phyloP scores from a whole-genome alignment of 23 tunicate species.

The Clavelina lepadiformis region DNA sequence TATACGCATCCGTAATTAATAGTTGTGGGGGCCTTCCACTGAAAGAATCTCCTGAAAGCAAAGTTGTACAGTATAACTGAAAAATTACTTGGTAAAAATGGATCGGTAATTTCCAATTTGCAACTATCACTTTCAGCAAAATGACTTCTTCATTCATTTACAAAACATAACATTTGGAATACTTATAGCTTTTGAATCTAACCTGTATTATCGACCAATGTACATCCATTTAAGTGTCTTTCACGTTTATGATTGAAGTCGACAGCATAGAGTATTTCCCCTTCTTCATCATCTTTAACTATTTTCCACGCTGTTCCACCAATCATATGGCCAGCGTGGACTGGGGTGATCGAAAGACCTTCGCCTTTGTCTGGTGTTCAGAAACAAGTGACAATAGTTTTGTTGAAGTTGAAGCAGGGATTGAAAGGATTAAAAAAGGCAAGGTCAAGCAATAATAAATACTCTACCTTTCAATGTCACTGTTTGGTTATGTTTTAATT shows the following conservation, averaged over 20 bases:
- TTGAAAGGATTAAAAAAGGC: neutral
- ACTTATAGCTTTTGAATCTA: too few relatives aligned
- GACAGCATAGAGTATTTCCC: slow-evolving; percentile 90
- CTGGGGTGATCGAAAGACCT: slow-evolving; percentile 89
- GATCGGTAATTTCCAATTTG: too few relatives aligned
- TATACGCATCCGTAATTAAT: slow-evolving; percentile 90
- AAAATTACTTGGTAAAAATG: neutral
- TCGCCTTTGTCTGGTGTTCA: slow-evolving; percentile 54
- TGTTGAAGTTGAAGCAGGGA: neutral
- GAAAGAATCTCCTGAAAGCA: slow-evolving; percentile 42
- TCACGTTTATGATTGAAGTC: slow-evolving; percentile 96
- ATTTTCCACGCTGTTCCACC: slow-evolving; percentile 99
- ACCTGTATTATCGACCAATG: slow-evolving; percentile 50
- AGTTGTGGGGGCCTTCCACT: slow-evolving; percentile 80
- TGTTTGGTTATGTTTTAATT: slow-evolving; percentile 91
- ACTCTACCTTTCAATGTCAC: slow-evolving; percentile 48
- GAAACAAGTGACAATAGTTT: neutral
- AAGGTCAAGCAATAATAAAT: neutral
- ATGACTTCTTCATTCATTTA: too few relatives aligned
- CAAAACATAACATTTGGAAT: too few relatives aligned
- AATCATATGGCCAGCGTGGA: slow-evolving; percentile 94
- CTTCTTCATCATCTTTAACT: slow-evolving; percentile 95
- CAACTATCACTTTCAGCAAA: too few relatives aligned
- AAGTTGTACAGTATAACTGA: neutral
- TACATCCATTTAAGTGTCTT: slow-evolving; percentile 79